Evolutionary conservation across 1,140 invertebrate species (phyloP), one percentile per base, ranked within the genome.

Genomic region (Cherax quadricarinatus): DNA sequence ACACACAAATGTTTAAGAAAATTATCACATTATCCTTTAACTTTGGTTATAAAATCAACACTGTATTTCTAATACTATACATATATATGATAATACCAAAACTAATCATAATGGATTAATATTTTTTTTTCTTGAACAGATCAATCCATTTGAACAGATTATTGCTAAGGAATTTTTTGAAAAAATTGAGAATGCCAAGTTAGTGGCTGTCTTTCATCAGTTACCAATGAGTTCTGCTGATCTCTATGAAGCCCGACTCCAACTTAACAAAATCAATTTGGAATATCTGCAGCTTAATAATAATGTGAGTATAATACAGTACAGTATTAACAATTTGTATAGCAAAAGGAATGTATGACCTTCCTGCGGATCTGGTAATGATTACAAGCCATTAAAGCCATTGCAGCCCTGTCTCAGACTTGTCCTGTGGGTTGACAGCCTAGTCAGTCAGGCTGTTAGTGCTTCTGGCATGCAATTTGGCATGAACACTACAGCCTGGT

Each of bases 131-230:
- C 82, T 84, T 30, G 83, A 49, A n/a, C 51, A 90, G 88, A 62
- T 73, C n/a, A 90, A 90, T 49, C 88, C 60, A 41, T 90, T 84
- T 90, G 88, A 90, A 16, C 30, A 78, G 18, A 90, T 90, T 24
- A 24, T 90, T 73, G 88, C 88, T 57, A 53, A 78, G 51, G 88
- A 90, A 78, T 53, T 84, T 6, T 53, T 41, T 21, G 81, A 83
- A 75, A 90, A 84, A 48, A 60, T 90, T 84, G 88, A 84, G 16
- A 78, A 85, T 78, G 81, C 88, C n/a, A 90, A 90, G 49, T 62
- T 90, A 12, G 70, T 90, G 9, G 80, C 80, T 12, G 53, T 90
- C 6, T 90, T 90, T 41, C 88, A 90, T 57, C 9, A 60, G 49
- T 49, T 75, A 4, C 81, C 88, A 24, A 90, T 84, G 79, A 78